Evolutionary conservation across 2,888 invertebrate species (phyloP).

Genomic region (Andrena flavipes): DNA sequence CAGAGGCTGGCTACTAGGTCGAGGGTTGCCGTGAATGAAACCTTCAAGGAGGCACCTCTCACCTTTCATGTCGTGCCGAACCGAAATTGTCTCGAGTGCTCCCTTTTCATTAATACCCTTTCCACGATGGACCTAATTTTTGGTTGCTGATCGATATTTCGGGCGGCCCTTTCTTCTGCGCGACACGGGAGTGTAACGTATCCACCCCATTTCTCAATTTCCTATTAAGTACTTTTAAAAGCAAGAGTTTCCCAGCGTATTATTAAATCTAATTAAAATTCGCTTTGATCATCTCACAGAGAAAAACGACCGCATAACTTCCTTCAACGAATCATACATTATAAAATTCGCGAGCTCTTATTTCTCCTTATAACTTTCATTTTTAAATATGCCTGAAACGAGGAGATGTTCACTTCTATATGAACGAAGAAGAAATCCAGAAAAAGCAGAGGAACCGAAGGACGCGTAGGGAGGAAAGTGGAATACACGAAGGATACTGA

Average conservation of each 20-base stretch:
- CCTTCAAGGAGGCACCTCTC: conserved; percentile 54
- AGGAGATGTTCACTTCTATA: background rate
- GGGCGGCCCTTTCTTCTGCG: background rate
- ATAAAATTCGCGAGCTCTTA: no score
- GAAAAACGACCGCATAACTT: no score
- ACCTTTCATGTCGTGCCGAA: conserved; percentile 51
- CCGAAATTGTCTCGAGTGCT: conserved; percentile 47
- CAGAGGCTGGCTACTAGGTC: conserved; percentile 54
- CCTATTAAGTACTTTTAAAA: no score
- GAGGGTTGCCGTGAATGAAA: conserved; percentile 63
- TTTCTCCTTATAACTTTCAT: background rate
- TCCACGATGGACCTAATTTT: conserved; percentile 31
- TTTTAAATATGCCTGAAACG: background rate
- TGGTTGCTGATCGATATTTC: background rate
- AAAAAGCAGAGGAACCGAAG: background rate
- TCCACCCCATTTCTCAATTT: no score
- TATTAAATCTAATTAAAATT: no score
- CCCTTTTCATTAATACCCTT: conserved; percentile 52
- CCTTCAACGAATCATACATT: no score
- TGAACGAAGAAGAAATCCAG: background rate
- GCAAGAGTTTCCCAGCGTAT: no score
- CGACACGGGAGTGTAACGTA: no score
- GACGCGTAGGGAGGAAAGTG: background rate
- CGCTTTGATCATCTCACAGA: no score
- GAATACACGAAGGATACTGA: conserved; percentile 44